phyloP scores from a whole-genome alignment of 2,797 vertebrate genomes.

The Tokudaia tokunoshimensis region DNA sequence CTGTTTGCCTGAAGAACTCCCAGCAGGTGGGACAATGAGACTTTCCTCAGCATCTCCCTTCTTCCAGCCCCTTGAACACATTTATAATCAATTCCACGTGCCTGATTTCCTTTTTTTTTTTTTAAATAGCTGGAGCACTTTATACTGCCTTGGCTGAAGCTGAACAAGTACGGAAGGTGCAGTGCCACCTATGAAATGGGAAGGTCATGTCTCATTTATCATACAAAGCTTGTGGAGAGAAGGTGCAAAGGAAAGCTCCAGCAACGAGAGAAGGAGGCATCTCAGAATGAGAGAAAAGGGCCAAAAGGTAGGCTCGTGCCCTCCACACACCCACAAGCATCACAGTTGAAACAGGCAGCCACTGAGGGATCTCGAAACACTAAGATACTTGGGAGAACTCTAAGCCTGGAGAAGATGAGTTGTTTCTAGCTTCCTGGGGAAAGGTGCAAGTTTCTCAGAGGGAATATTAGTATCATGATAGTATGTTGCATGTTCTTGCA shows the following conservation, averaged over 20 bases:
- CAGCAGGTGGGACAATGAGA: not conserved
- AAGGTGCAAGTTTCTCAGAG: not conserved
- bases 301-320: not conserved
- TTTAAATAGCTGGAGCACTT: slow-evolving; percentile 23
- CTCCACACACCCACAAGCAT: not conserved
- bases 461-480: not conserved
- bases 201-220: not conserved
- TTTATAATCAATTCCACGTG: slow-evolving; percentile 14
- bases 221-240: not conserved
- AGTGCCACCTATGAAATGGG: slow-evolving; percentile 29
- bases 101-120: not conserved
- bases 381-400: not conserved
- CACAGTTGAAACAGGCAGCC: not conserved
- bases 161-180: not conserved
- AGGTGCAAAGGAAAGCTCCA: not conserved
- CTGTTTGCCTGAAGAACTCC: not conserved
- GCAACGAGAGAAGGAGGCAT: not conserved
- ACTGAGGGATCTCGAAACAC: slow-evolving; percentile 13
- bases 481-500: not conserved
- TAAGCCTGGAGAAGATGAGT: not conserved
- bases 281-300: slow-evolving; percentile 37
- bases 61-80: not conserved
- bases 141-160: slow-evolving; percentile 9
- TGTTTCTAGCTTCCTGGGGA: not conserved
- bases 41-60: not conserved